Conservation (phyloP, 2,113 vertebrate genomes). For the Prochilodus magdalenae region DNA sequence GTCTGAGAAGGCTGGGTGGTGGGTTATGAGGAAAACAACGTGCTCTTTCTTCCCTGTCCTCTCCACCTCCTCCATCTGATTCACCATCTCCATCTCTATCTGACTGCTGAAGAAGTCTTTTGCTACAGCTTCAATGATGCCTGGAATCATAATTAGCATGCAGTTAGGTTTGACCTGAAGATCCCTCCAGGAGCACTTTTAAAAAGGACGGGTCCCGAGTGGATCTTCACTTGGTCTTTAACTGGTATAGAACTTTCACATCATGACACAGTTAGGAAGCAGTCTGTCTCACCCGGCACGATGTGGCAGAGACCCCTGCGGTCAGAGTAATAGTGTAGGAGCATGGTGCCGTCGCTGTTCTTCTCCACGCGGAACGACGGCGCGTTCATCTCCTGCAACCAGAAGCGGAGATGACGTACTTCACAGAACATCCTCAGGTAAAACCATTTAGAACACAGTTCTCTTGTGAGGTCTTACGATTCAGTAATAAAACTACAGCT, state of each 20-base stretch:
- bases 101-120: constrained; percentile 83
- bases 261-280: not conserved
- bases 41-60: constrained; percentile 80
- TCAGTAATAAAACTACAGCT: too few relatives aligned
- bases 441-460: too few relatives aligned
- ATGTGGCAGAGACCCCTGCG: constrained; percentile 79
- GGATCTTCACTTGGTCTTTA: too few relatives aligned
- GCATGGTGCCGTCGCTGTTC: constrained; percentile 76
- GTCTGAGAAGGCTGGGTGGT: constrained; percentile 65
- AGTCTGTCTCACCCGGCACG: constrained; percentile 70
- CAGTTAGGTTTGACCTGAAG: too few relatives aligned
- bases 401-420: not conserved
- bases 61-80: constrained; percentile 76
- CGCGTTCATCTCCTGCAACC: constrained; percentile 78
- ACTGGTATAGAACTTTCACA: too few relatives aligned
- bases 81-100: constrained; percentile 82
- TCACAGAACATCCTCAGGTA: too few relatives aligned
- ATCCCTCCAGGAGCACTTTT: too few relatives aligned
- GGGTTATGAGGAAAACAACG: constrained; percentile 78
- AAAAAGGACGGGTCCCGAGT: too few relatives aligned
- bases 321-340: constrained; percentile 80
- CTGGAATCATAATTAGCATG: constrained; percentile 55
- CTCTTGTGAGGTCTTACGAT: too few relatives aligned
- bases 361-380: constrained; percentile 81
- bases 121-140: constrained; percentile 80